Percentiles rank a stretch among this genome's conserved stretches.
Evolutionary conservation across 2,113 vertebrate species (phyloP).

Genomic region (Petromus typicus): DNA sequence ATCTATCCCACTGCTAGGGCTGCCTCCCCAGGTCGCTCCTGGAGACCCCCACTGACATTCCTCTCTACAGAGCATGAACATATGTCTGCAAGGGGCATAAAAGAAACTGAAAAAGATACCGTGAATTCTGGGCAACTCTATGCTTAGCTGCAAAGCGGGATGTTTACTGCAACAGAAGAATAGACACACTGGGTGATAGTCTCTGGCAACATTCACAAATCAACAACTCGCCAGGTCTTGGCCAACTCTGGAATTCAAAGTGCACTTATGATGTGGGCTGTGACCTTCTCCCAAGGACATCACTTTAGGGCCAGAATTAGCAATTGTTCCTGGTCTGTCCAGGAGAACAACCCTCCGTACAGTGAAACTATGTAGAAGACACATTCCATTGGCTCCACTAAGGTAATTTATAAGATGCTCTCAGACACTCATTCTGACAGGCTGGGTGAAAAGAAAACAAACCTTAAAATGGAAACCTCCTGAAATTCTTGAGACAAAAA

Average conservation of each 20-base stretch:
- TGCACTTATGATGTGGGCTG: not conserved
- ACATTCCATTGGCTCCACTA: not conserved
- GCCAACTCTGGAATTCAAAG: not conserved
- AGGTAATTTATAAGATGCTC: not conserved
- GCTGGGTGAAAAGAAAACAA: constrained; percentile 16
- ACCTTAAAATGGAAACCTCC: not conserved
- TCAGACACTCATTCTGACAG: not conserved
- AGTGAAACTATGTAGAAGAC: not conserved
- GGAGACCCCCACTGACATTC: not conserved
- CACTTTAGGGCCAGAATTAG: not conserved
- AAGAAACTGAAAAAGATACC: constrained; percentile 7
- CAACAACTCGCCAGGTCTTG: not conserved
- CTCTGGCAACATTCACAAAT: constrained; percentile 16
- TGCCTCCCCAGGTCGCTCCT: not conserved
- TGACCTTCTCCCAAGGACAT: not conserved
- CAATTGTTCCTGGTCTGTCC: not conserved
- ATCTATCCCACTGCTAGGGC: not conserved
- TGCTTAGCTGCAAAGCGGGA: not conserved
- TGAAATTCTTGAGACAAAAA: constrained; percentile 31
- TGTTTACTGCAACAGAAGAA: constrained; percentile 23
- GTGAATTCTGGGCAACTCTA: not conserved
- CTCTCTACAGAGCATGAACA: not conserved
- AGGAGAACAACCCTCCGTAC: not conserved
- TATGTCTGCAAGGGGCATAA: not conserved
- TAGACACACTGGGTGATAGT: not conserved